Conservation (phyloP, 2,888 invertebrate species). For the Philereme transversata region DNA sequence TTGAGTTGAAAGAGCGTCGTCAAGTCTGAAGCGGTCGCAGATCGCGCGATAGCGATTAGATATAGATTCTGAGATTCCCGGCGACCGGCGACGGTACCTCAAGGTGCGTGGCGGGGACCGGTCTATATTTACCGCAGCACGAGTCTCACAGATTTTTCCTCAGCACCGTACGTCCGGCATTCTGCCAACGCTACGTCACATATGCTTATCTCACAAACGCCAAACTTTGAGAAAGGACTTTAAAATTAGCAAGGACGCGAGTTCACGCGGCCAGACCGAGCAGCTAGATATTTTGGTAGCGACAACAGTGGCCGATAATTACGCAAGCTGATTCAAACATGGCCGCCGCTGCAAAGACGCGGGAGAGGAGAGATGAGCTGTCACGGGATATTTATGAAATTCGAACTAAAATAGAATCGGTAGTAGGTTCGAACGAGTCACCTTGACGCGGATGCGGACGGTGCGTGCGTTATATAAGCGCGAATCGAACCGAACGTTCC, state of each 20-base stretch:
- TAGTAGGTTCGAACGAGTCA: slow-evolving; percentile 79
- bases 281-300: slow-evolving; percentile 40
- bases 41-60: slow-evolving; percentile 30
- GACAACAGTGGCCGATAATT: slow-evolving; percentile 67
- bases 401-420: slow-evolving; percentile 80
- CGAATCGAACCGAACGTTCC: slow-evolving; percentile 61
- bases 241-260: slow-evolving; percentile 81
- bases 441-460: slow-evolving; percentile 62
- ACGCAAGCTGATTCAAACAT: slow-evolving; percentile 69
- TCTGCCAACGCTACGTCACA: slow-evolving; percentile 77
- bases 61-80: slow-evolving; percentile 42
- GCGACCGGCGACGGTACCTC: slow-evolving; percentile 57
- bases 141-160: slow-evolving; percentile 68
- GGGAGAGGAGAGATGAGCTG: slow-evolving; percentile 81
- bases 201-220: slow-evolving; percentile 77
- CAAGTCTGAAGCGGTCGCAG: slow-evolving; percentile 27
- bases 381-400: slow-evolving; percentile 84
- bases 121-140: slow-evolving; percentile 61
- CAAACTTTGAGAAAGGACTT: slow-evolving; percentile 80
- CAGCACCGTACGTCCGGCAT: slow-evolving; percentile 79
- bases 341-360: slow-evolving; percentile 70
- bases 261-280: slow-evolving; percentile 54
- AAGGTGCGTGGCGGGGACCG: slow-evolving; percentile 69
- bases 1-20: slow-evolving; percentile 31
- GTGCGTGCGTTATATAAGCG: slow-evolving; percentile 72